Evolutionary conservation across 1,140 invertebrate genomes (phyloP), one percentile per base, ranked within the genome.

Genomic region (Diachasmimorpha longicaudata): DNA sequence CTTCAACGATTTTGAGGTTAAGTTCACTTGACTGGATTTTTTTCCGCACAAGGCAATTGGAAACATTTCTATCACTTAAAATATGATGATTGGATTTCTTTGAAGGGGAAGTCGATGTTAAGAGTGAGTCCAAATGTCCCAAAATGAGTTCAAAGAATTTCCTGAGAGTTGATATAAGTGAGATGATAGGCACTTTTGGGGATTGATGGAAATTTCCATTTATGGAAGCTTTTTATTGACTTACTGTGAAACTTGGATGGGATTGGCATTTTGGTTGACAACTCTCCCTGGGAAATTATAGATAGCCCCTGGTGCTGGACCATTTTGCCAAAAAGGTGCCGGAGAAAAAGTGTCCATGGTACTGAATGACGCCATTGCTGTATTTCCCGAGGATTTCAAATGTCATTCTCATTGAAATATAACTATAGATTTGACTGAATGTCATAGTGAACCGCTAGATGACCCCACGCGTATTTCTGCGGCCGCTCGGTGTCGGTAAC

Each of bases 301-400:
- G 80, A 94, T 91, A 19, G 88, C 88, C 23, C 93, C 93, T 16
- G 93, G 93, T 13, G 90, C 78, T 0, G 94, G 93, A 21, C 93
- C 93, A 89, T 94, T 94, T 21, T 92, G 90, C 93, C 93, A 94
- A 73, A 94, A 88, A 46, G 92, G 90, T 9, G 85, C 25, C 48
- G 84, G 63, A 76, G 78, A 78, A 79, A 80, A 79, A 16, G 13
- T 76, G 77, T 82, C 81, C 42, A 39, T 76, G 73, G 81, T 82
- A 46, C n/a, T 58, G 0, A 77, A 14, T 9, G 80, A 77, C 78
- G 85, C 82, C 86, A 88, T 88, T 63, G 13, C 58, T 63, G 69
- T 84, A 80, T 82, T 42, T 79, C 73, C 4, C 0, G n/a, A 16
- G n/a, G 14, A 11, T 63, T 63, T 63, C 21, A 63, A 63, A 42